phyloP scores from a whole-genome alignment of 2,797 vertebrate genomes.

The Neosalanx taihuensis region DNA sequence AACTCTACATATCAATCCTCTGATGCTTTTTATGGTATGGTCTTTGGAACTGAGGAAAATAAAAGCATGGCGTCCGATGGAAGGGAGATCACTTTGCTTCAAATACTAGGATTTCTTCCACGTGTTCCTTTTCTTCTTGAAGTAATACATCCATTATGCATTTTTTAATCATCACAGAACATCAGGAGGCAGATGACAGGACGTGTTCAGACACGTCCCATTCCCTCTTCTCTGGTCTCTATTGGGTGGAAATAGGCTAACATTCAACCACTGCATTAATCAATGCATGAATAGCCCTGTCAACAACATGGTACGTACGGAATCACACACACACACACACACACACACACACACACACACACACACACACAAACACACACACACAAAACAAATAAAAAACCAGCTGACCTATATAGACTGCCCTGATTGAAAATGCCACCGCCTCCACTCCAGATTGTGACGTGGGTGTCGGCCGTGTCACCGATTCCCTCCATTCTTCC shows the following conservation, averaged over 20 bases:
- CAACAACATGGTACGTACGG: neutral
- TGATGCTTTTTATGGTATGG: too few species aligned
- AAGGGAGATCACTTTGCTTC: too few species aligned
- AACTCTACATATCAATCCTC: too few species aligned
- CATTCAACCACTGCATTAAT: neutral
- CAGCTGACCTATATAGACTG: conserved; percentile 4
- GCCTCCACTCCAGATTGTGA: neutral
- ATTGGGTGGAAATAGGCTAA: neutral
- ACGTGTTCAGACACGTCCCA: too few species aligned
- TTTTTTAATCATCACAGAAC: too few species aligned
- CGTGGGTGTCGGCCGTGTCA: neutral
- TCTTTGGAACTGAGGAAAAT: too few species aligned
- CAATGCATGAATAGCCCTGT: neutral
- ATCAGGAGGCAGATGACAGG: too few species aligned
- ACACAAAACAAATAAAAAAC: neutral
- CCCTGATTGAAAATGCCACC: neutral
- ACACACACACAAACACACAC: neutral
- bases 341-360: conserved; percentile 2
- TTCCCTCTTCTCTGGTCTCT: too few species aligned
- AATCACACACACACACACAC: neutral
- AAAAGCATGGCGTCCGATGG: too few species aligned
- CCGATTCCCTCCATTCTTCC: neutral
- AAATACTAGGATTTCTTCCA: too few species aligned
- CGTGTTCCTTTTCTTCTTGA: too few species aligned
- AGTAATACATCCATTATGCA: too few species aligned